phyloP scores from a whole-genome alignment of 1,140 invertebrate genomes.

The Mya arenaria region DNA sequence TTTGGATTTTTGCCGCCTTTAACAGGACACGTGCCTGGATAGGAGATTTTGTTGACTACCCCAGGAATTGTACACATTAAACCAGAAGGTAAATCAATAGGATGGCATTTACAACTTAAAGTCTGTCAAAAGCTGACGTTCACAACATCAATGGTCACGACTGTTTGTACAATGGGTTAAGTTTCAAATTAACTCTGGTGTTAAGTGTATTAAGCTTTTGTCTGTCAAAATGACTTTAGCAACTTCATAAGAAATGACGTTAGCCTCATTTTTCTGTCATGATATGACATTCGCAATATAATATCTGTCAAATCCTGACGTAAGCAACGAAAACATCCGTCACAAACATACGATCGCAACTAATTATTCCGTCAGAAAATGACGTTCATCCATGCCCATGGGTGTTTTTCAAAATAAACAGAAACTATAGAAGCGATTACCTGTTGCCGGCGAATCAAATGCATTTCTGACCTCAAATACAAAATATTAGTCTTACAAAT shows the following conservation, averaged over 20 bases:
- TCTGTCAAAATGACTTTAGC: conserved; percentile 27
- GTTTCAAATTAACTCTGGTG: no score
- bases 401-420: neutral
- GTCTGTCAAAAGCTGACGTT: neutral
- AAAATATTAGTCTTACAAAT: neutral
- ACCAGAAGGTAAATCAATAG: neutral
- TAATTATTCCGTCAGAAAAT: conserved; percentile 10
- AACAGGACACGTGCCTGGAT: neutral
- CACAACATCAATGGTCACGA: no score
- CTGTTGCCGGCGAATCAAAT: conserved; percentile 20
- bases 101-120: neutral
- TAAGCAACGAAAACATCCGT: conserved; percentile 29
- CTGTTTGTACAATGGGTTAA: no score
- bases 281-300: conserved; percentile 17
- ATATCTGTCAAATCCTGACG: conserved; percentile 20
- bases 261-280: conserved; percentile 3
- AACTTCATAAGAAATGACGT: conserved; percentile 25
- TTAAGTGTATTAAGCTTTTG: conserved; percentile 13
- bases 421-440: neutral
- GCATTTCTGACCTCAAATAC: conserved; percentile 4
- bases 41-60: neutral
- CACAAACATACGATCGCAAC: conserved; percentile 32
- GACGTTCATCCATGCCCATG: conserved; percentile 11
- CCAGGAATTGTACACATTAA: neutral
- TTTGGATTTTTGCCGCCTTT: conserved; percentile 2